A percentile compares a stretch with the other conserved stretches of the same genome.
phyloP scores from a whole-genome alignment of 2,113 vertebrate genomes.

The Macrotis lagotis region DNA sequence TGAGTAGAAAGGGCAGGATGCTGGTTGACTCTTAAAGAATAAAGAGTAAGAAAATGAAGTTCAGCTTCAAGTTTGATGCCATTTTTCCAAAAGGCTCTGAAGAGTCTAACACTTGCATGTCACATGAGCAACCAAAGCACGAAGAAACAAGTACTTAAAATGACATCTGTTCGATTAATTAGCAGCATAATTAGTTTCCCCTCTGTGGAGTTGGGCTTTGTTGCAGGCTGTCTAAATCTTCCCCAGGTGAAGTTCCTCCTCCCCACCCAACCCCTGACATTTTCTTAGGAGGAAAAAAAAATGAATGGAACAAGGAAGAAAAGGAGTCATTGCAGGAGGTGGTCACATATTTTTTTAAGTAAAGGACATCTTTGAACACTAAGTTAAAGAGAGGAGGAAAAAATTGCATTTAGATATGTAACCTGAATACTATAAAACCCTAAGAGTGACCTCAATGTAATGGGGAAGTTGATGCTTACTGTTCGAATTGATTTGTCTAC shows the following conservation, averaged over 20 bases:
- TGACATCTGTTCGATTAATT: constrained; percentile 85
- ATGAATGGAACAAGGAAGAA: neutral
- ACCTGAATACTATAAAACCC: neutral
- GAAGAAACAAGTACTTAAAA: constrained; percentile 79
- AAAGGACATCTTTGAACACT: neutral
- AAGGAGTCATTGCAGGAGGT: neutral
- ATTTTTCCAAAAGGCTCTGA: constrained; percentile 49
- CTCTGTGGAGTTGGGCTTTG: constrained; percentile 78
- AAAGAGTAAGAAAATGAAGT: neutral
- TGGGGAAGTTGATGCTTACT: neutral
- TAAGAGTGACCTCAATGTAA: neutral
- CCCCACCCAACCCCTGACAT: constrained; percentile 61
- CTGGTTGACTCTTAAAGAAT: neutral
- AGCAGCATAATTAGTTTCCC: constrained; percentile 83
- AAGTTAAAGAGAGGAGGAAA: neutral
- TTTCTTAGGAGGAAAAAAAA: constrained; percentile 36
- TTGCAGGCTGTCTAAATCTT: constrained; percentile 76
- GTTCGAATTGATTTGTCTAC: neutral
- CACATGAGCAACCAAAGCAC: constrained; percentile 67
- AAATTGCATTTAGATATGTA: neutral
- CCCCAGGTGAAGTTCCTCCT: constrained; percentile 81
- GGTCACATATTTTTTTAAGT: neutral
- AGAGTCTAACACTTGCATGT: constrained; percentile 65
- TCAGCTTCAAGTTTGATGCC: constrained; percentile 13
- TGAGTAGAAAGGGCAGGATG: neutral